These are phyloP conservation scores for Typhlomys cinereus DNA, from an alignment of 2,113 vertebrate species.

Conservation along the genomic window DNA sequence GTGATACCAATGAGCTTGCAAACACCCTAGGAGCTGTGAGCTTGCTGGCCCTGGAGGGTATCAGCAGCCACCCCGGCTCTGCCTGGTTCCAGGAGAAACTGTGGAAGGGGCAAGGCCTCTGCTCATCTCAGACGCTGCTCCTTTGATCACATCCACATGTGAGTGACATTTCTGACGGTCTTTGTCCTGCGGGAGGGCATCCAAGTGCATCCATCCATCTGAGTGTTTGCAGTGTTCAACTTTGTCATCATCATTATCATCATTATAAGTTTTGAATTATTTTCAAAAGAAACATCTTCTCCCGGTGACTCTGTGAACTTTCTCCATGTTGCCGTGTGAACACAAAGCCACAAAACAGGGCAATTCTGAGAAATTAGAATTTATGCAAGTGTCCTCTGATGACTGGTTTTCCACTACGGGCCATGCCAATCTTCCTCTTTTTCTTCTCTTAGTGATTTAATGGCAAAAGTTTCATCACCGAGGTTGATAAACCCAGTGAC, in stretches of 20 bases:
- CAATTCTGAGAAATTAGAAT: conserved; percentile 83
- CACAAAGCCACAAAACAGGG: conserved; percentile 81
- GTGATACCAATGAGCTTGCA: neutral
- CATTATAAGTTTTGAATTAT: neutral
- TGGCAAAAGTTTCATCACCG: conserved; percentile 76
- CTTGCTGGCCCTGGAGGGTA: too few species aligned
- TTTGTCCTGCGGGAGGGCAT: neutral
- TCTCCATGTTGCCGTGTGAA: conserved; percentile 82
- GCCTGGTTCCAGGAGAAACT: neutral
- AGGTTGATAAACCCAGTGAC: conserved; percentile 74
- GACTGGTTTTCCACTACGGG: conserved; percentile 35
- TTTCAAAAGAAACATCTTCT: conserved; percentile 20
- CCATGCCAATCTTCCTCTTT: neutral
- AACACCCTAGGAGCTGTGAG: neutral
- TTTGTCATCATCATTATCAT: neutral
- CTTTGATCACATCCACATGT: neutral
- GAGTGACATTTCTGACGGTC: neutral
- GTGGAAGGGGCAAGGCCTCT: neutral
- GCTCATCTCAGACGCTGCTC: neutral
- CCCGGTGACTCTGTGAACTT: conserved; percentile 80
- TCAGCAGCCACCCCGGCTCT: neutral
- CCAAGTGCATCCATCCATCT: neutral
- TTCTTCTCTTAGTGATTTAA: conserved; percentile 72
- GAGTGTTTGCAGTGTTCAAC: too few species aligned
- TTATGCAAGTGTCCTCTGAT: conserved; percentile 70